phyloP scores from a whole-genome alignment of 2,113 vertebrate species.

The Periophthalmodon schlosseri region DNA sequence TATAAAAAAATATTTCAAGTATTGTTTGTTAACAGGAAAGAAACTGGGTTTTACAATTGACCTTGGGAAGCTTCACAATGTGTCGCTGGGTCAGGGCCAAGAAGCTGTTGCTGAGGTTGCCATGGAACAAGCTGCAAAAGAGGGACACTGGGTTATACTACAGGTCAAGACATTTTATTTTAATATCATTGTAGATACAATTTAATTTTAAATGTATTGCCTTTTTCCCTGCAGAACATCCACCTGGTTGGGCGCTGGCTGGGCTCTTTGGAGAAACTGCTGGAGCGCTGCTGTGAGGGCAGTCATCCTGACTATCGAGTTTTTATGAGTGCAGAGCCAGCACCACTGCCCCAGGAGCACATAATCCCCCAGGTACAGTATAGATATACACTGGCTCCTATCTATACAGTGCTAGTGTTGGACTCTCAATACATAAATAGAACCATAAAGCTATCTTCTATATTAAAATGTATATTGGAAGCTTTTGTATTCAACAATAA shows the following conservation, averaged over 20 bases:
- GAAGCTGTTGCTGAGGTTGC: constrained; percentile 83
- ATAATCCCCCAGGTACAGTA: constrained; percentile 74
- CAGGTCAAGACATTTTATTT: constrained; percentile 69
- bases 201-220: background rate
- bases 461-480: background rate
- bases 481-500: background rate
- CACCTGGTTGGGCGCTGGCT: constrained; percentile 80
- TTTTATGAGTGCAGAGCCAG: constrained; percentile 80
- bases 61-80: constrained; percentile 84
- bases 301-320: constrained; percentile 75
- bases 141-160: constrained; percentile 88
- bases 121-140: constrained; percentile 85
- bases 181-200: background rate
- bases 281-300: constrained; percentile 75
- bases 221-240: constrained; percentile 77
- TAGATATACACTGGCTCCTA: background rate
- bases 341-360: constrained; percentile 73
- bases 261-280: constrained; percentile 79
- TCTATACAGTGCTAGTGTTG: background rate
- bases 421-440: background rate
- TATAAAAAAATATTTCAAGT: background rate
- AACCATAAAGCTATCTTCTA: background rate
- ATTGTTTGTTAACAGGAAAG: constrained; percentile 64
- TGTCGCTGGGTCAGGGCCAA: constrained; percentile 84
- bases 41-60: constrained; percentile 85